A percentile compares a stretch with the other conserved stretches of the same genome.
These are phyloP conservation scores for Dermochelys coriacea DNA, from an alignment of 2,797 vertebrate species.

Conservation along the genomic window DNA sequence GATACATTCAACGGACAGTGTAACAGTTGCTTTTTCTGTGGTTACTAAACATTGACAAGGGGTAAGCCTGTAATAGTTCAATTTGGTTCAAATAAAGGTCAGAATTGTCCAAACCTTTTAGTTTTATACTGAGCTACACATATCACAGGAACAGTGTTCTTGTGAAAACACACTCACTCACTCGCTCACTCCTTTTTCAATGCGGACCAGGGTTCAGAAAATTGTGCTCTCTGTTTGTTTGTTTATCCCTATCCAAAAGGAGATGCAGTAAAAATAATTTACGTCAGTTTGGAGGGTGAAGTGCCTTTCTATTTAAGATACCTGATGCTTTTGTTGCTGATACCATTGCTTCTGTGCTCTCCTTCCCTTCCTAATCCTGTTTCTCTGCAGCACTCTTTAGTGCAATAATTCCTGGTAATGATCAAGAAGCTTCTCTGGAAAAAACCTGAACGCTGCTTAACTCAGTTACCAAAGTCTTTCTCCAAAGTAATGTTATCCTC, in stretches of 20 bases:
- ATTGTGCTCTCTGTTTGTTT: neutral
- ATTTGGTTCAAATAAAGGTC: neutral
- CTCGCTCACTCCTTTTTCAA: rapidly evolving
- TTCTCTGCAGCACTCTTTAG: neutral
- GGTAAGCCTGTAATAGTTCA: neutral
- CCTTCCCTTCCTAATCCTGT: neutral
- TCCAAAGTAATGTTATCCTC: neutral
- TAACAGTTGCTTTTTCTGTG: neutral
- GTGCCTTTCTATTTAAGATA: neutral
- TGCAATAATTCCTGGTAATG: neutral
- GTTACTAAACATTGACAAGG: neutral
- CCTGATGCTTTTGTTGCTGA: neutral
- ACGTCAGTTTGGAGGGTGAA: rapidly evolving
- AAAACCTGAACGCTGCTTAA: neutral
- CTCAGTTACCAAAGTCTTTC: neutral
- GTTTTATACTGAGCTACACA: neutral
- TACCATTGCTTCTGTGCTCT: slow-evolving; percentile 26
- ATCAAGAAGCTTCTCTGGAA: slow-evolving; percentile 13
- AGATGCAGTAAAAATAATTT: neutral
- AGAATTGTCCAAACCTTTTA: neutral
- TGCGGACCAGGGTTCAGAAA: neutral
- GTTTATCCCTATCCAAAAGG: neutral
- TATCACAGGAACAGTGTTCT: neutral
- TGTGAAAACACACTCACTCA: rapidly evolving
- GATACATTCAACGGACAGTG: neutral